Evolutionary conservation across 2,888 invertebrate species (phyloP), one percentile per base, ranked within the genome.

Genomic region (Aphodius sticticus): DNA sequence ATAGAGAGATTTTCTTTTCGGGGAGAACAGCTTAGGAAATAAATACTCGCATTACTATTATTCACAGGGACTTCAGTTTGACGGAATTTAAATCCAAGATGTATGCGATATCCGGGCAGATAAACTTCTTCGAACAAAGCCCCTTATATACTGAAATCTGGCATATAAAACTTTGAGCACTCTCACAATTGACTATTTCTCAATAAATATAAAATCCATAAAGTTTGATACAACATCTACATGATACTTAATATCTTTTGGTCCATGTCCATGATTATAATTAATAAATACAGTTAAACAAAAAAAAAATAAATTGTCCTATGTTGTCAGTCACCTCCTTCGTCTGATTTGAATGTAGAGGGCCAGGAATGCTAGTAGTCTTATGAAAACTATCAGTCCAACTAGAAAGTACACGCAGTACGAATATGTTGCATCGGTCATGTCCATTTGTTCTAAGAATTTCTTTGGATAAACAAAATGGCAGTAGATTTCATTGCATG

Each of bases 401-500:
- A 94, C 84, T 82, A 97, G 90, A 81, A 95, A 92, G 81, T 92
- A 86, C 70, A 95, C 91, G 79, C 94, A 94, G 26, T 92, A 86
- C 84, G 92, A 91, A 87, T 95, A 96, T 81, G 91, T 91, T 14
- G 94, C 93, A 75, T 92, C 87, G 0, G 90, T 88, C 92, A 96
- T 93, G 86, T 94, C 96, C 84, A 95, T 90, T 81, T 94, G 93
- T 82, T 93, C 91, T n/a, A 98, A 90, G 82, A 98, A 94, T 83
- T 93, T 92, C 77, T 90, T 89, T 0, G 96, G 96, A 78, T 92
- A 90, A 12, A 91, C 89, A 86, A 93, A 95, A 86, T 95, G 95
- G 85, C 97, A 97, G 87, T 95, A 96, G 0, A 93, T 90, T 16
- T 92, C 92, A 0, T 93, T 91, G 87, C 98, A 98, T 0, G 92